Evolutionary conservation across 1,140 invertebrate species (phyloP), one percentile per base, ranked within the genome.

Genomic region (Chelonus insularis): DNA sequence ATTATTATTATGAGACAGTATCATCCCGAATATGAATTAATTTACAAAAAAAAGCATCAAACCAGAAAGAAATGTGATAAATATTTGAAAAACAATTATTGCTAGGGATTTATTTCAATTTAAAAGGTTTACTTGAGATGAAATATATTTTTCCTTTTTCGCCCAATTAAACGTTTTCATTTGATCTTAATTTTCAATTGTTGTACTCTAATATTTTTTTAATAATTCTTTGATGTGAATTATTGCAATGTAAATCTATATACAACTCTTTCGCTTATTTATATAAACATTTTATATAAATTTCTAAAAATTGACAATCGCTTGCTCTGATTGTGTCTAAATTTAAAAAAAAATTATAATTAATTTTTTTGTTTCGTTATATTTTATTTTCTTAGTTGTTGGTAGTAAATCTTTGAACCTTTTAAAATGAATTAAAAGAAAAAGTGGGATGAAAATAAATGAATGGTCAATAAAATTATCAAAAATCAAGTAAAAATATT

Each of bases 101-200:
- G 68, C 73, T 71, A 75, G 74, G 69, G 68, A 76, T 73, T 62
- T 74, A 72, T 74, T 73, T 72, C 69, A 71, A 72, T 73, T 73
- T 71, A 69, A 75, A 75, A 71, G 64, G 66, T 71, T 71, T 48
- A 25, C 9, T 9, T 23, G 9, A n/a, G 54, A 43, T 63, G 47
- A 62, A 23, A 36, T 57, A 9, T 12, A 32, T 18, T 56, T 56
- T 62, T 67, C 52, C 29, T 45, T 59, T 47, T 59, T 25, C 25
- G 52, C 8, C 18, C 4, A 59, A 20, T 51, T 67, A 64, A 61
- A 57, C 54, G 36, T 34, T 32, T 64, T 32, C 5, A 25, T 25
- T 39, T 52, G 34, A 54, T 14, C 25, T 41, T 41, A 0, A 36
- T 47, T 51, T 51, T 14, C 21, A 32, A 57, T 58, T 56, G 55